phyloP scores from a whole-genome alignment of 2,888 invertebrate species.

The Trilocha varians region DNA sequence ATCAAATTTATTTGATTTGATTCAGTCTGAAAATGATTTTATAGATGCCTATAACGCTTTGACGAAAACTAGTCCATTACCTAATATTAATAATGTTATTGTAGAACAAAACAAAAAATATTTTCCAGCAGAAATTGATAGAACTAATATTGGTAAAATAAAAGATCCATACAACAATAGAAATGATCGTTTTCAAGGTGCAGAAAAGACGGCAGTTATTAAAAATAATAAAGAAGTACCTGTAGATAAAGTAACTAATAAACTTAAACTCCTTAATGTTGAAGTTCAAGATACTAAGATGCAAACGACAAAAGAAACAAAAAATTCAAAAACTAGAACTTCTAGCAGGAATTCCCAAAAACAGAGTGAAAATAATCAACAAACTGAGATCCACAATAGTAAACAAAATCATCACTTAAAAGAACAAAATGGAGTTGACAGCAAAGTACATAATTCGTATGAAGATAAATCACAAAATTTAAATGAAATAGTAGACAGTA shows the following conservation, averaged over 20 bases:
- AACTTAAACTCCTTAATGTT: no score
- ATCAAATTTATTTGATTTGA: slow-evolving; percentile 38
- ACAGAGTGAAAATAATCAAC: neutral
- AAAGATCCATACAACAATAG: no score
- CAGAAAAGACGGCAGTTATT: no score
- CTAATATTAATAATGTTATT: slow-evolving; percentile 29
- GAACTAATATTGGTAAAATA: no score
- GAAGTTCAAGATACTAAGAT: neutral
- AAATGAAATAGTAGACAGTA: slow-evolving; percentile 73
- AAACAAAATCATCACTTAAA: neutral
- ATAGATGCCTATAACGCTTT: slow-evolving; percentile 65
- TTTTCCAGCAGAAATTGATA: neutral
- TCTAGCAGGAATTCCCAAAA: neutral
- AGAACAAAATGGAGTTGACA: neutral
- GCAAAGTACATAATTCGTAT: slow-evolving; percentile 3
- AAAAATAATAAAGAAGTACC: no score
- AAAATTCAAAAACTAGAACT: neutral
- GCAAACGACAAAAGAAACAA: neutral
- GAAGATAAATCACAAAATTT: slow-evolving; percentile 51
- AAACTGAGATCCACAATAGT: neutral
- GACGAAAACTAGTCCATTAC: slow-evolving; percentile 53
- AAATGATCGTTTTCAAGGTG: no score
- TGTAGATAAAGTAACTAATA: no score
- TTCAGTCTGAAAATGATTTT: slow-evolving; percentile 62
- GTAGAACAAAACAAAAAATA: neutral